A percentile compares a stretch with the other conserved stretches of the same genome.
These are phyloP conservation scores for Labeo calbasu DNA, from an alignment of 2,797 vertebrate species.

Conservation along the genomic window DNA sequence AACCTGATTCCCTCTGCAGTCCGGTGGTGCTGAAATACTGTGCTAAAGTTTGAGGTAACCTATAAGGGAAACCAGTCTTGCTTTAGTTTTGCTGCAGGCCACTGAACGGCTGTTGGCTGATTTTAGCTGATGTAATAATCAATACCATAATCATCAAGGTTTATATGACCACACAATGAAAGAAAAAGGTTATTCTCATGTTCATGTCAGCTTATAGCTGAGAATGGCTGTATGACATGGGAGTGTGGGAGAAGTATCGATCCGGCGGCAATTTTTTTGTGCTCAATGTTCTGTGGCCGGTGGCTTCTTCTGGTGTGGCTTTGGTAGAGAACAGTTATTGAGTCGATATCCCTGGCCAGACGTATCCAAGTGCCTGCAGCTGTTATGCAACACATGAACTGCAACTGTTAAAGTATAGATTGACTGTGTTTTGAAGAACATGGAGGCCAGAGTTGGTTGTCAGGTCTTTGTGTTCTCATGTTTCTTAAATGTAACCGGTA, in stretches of 20 bases:
- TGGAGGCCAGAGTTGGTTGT: not conserved
- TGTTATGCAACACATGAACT: conserved; percentile 41
- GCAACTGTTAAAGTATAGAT: conserved; percentile 19
- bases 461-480: not conserved
- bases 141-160: not conserved
- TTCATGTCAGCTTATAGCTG: conserved; percentile 17
- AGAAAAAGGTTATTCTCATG: not conserved
- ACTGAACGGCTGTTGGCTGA: not conserved
- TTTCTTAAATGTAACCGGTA: not conserved
- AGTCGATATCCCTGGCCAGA: conserved; percentile 39
- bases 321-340: conserved; percentile 46
- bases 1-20: conserved; percentile 21
- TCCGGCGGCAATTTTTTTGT: conserved; percentile 37
- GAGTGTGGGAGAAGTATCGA: conserved; percentile 39
- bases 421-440: conserved; percentile 30
- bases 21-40: conserved; percentile 38
- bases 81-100: not conserved
- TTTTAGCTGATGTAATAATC: conserved; percentile 17
- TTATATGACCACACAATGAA: not conserved
- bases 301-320: conserved; percentile 39
- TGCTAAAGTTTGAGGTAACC: conserved; percentile 33
- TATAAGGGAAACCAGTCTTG: not conserved
- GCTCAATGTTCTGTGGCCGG: conserved; percentile 44
- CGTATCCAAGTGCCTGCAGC: conserved; percentile 25
- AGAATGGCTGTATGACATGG: conserved; percentile 3